A percentile compares a stretch with the other conserved stretches of the same genome.
Evolutionary conservation across 1,140 invertebrate genomes (phyloP).

Genomic region (Brachionus rubens): DNA sequence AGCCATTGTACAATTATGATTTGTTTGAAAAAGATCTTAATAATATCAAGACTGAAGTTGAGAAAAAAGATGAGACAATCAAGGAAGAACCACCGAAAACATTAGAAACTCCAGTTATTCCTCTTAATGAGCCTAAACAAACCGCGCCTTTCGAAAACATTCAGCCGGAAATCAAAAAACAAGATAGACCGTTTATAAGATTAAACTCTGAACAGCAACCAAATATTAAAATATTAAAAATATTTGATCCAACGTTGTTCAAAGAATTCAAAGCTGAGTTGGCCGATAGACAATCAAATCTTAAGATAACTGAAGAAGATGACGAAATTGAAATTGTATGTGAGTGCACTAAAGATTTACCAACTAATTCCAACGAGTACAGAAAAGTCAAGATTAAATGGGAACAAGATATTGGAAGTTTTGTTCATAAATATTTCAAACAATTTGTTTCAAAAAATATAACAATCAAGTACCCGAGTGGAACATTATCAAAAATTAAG

Average conservation of each 20-base stretch:
- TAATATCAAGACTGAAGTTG: background rate
- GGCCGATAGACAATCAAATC: background rate
- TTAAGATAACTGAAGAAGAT: background rate
- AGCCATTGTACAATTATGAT: background rate
- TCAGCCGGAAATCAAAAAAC: too few species aligned
- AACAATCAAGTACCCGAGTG: background rate
- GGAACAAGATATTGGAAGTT: slow-evolving; percentile 2
- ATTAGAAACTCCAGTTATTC: too few species aligned
- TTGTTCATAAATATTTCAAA: background rate
- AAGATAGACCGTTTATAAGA: slow-evolving; percentile 1
- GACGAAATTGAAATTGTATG: background rate
- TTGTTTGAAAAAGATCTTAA: background rate
- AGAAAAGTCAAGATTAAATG: background rate
- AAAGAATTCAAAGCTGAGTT: background rate
- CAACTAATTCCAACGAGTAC: background rate
- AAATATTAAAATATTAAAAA: background rate
- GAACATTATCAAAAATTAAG: background rate
- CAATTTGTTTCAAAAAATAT: background rate
- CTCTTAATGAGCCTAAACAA: background rate
- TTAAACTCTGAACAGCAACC: background rate
- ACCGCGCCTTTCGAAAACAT: too few species aligned
- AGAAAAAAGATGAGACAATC: background rate
- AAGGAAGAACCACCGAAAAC: background rate
- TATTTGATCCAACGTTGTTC: background rate
- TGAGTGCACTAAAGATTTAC: slow-evolving; percentile 3